These are phyloP conservation scores for Eleginops maclovinus DNA, from an alignment of 2,113 vertebrate species.

Conservation along the genomic window DNA sequence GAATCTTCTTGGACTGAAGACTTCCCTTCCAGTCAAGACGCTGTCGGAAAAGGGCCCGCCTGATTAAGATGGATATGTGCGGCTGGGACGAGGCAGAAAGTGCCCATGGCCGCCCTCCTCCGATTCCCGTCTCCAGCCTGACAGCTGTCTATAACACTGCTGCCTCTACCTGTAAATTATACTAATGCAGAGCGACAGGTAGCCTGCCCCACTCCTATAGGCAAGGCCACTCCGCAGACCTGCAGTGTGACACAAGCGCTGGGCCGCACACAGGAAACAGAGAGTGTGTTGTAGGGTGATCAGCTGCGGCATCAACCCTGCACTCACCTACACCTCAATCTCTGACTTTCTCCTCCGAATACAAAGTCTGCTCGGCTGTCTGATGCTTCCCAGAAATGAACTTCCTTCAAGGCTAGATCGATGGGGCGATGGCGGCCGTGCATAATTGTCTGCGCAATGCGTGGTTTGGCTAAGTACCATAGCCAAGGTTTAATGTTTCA, in stretches of 20 bases:
- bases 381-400: conserved; percentile 55
- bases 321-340: conserved; percentile 18
- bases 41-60: conserved; percentile 43
- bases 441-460: conserved; percentile 44
- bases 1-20: conserved; percentile 48
- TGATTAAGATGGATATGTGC: conserved; percentile 76
- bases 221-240: conserved; percentile 28
- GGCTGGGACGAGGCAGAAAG: conserved; percentile 50
- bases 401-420: conserved; percentile 66
- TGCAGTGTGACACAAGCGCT: conserved; percentile 31
- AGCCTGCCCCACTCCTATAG: conserved; percentile 34
- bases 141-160: conserved; percentile 78
- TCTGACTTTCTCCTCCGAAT: conserved; percentile 53
- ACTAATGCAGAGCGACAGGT: conserved; percentile 68
- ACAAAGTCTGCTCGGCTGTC: conserved; percentile 35
- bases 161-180: conserved; percentile 71
- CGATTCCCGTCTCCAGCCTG: conserved; percentile 54
- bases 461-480: conserved; percentile 48
- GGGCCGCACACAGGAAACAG: conserved; percentile 5
- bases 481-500: conserved; percentile 65
- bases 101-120: conserved; percentile 47
- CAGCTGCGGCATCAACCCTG: conserved; percentile 13
- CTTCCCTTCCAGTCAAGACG: conserved; percentile 59
- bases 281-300: conserved; percentile 20
- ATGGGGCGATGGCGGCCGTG: conserved; percentile 50